Evolutionary conservation across 2,888 invertebrate genomes (phyloP), one percentile per base, ranked within the genome.

Genomic region (Andrena bicolor): DNA sequence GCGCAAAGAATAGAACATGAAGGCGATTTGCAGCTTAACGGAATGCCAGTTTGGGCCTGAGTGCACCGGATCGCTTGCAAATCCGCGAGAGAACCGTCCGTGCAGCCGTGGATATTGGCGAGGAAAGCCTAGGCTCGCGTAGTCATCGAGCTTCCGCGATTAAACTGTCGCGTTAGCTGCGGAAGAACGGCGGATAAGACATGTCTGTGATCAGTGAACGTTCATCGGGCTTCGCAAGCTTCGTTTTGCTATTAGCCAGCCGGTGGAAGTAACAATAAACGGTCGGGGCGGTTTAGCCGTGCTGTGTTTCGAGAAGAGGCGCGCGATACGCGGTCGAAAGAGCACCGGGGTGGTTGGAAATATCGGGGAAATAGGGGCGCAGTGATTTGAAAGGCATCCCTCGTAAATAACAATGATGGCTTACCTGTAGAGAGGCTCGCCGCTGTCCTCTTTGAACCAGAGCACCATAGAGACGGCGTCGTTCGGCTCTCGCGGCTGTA

Each of bases 401-500:
- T 72, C 70, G 75, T 83, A 84, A 84, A 77, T 82, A 82, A 77
- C 63, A 56, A 73, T 66, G 75, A 61, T 56, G 60, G 68, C 83
- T 88, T 94, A 98, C 98, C 98, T 98, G 95, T 97, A 98, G 56
- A 93, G 90, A 20, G 93, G 92, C 92, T 98, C 98, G 63, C 97
- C 97, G 91, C 97, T 97, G 72, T 97, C 96, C 94, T 97, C 98
- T 93, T 97, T 97, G 94, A 98, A 98, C 98, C 98, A 98, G 51
- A 98, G 95, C 88, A 98, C 98, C 97, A 98, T 98, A 90, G 97
- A 97, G 79, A 98, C 97, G 60, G 96, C 96, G 94, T 98, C 98
- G 91, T 97, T 97, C 73, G 96, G 95, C 91, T 97, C 96, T 86
- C 96, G 95, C 8, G 98, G 97, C 91, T 96, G 96, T 90, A 98